Evolutionary conservation across 1,140 invertebrate species (phyloP).

Genomic region (Coenobita brevimanus): DNA sequence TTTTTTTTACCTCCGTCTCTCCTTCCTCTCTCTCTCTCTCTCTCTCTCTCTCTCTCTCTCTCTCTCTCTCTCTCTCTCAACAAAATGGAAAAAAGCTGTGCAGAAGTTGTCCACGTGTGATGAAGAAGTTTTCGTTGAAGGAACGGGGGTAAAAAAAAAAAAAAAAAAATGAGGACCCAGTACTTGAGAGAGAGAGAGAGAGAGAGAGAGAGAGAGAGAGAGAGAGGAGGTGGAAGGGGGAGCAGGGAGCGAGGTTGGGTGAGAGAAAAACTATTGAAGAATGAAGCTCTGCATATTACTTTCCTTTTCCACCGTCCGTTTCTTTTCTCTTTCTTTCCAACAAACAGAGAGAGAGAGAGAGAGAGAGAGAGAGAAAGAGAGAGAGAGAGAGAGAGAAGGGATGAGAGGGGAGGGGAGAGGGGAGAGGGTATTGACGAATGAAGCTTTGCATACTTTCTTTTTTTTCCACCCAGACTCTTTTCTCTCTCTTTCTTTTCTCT

Average conservation of each 20-base stretch:
- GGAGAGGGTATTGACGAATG: not conserved
- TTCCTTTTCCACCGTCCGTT: too few relatives aligned
- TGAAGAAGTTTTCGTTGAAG: too few relatives aligned
- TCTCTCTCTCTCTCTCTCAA: too few relatives aligned
- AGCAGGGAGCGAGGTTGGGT: too few relatives aligned
- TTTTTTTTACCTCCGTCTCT: too few relatives aligned
- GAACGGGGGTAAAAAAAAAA: not conserved
- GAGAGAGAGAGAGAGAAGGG: not conserved
- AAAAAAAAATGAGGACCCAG: not conserved
- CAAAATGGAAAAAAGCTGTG: too few relatives aligned
- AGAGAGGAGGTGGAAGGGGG: not conserved
- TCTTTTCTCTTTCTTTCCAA: not conserved
- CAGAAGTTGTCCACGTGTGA: too few relatives aligned
- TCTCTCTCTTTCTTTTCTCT: not conserved
- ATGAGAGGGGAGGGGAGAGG: not conserved
- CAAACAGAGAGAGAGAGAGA: not conserved
- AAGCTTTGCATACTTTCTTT: not conserved
- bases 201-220: conserved; percentile 2
- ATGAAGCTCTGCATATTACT: too few relatives aligned
- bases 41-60: too few relatives aligned
- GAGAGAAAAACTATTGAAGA: not conserved
- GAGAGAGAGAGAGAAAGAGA: not conserved
- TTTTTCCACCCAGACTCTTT: not conserved
- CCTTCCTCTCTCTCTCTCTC: too few relatives aligned
- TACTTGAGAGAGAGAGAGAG: not conserved